phyloP scores from a whole-genome alignment of 2,113 vertebrate species.

The Daphoenositta chrysoptera region DNA sequence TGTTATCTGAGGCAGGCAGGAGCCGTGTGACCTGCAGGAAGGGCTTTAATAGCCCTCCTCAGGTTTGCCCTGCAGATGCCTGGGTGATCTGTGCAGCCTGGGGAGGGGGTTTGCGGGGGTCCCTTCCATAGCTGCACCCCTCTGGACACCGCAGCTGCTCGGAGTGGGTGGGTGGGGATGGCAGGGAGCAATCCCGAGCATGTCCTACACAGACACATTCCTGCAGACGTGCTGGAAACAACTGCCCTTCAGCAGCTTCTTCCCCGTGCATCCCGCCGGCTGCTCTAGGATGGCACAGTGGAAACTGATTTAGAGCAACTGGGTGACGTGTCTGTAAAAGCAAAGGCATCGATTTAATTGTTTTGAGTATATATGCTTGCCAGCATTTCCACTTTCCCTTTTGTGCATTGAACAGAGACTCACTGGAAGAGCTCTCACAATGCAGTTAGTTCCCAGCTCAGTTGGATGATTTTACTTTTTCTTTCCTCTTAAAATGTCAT shows the following conservation, averaged over 20 bases:
- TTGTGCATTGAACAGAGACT: neutral
- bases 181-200: neutral
- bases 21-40: neutral
- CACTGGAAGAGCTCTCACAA: neutral
- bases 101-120: neutral
- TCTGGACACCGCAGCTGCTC: neutral
- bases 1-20: neutral
- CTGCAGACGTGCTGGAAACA: neutral
- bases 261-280: accelerated
- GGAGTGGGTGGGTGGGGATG: neutral
- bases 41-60: neutral
- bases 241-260: neutral
- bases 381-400: neutral
- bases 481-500: neutral
- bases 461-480: neutral
- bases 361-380: neutral
- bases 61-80: neutral
- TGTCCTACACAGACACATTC: accelerated
- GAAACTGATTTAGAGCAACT: neutral
- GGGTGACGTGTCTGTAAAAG: neutral
- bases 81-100: neutral
- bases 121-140: neutral
- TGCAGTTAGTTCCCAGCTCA: neutral
- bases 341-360: neutral
- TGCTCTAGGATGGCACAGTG: neutral